Base-by-base conservation (phyloP, 2,888 invertebrate species). In the Eupithecia subfuscata region DNA sequence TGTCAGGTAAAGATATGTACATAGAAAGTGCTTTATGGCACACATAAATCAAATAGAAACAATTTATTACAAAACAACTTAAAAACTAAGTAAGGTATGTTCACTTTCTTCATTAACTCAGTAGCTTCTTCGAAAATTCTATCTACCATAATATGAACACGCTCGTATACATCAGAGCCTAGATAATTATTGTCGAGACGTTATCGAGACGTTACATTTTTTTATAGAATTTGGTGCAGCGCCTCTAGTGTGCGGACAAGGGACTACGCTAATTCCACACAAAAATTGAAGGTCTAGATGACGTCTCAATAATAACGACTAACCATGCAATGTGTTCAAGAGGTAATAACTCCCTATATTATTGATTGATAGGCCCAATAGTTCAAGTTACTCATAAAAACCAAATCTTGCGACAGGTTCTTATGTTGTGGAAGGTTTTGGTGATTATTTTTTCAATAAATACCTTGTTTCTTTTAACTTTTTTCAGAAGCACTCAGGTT, bases 1-100 rank as follows among this genome's bases (percentile, higher is more conserved):
- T 96, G 0, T 95, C 95, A 82, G 95, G 95, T 40, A 40, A 30
- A 30, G 30, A 30, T 40, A n/a, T n/a, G n/a, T n/a, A n/a, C n/a
- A n/a, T 40, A 40, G 40, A 40, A 40, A 40, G 9, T 40, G 9
- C 40, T 40, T 9, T 40, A 9, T 40, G 7, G 40, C 40, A 34
- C 34, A 34, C 34, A 0, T 40, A 40, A 40, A 40, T 40, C 0
- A 40, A 40, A 40, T 40, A 40, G 8, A 8, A 40, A 40, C 40
- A 40, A 40, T 40, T 40, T 9, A 9, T 9, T 8, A 40, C 11
- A 40, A 40, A 40, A 40, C 40, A 40, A 40, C 8, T 40, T 40
- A 40, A 40, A 40, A 11, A 1, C 40, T 40, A 40, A 7, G 37
- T 37, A 4, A 37, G 40, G 9, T 95, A 83, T 81, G 77, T 34